Base-by-base conservation (phyloP, 2,888 invertebrate species). In the Lamellibrachia columna region DNA sequence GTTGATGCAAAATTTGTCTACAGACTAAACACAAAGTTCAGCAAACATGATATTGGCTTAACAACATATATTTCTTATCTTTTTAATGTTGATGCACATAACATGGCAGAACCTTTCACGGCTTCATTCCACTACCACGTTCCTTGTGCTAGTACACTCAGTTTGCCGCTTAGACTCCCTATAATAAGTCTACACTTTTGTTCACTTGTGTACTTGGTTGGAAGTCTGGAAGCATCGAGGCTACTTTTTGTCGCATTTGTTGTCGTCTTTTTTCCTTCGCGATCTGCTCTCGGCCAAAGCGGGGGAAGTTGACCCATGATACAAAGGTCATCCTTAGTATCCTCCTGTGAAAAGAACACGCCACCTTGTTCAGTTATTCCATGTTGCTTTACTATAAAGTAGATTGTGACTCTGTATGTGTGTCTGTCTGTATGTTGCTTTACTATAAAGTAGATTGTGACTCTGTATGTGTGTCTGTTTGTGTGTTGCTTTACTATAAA, bases 141-240 rank as follows among this genome's bases (percentile, higher is more conserved):
- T 75, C 75, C n/a, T 75, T 75, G 75, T 75, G 75, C 75, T 11
- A 75, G 75, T 15, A 22, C 0, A 15, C 75, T 22, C 15, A 55
- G 55, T 55, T 55, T 55, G 55, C 9, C 55, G n/a, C 22, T 15
- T 15, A 75, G 15, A 11, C 75, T 75, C 22, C 22, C n/a, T 22
- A 75, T 75, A 75, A 75, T 2, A 75, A 75, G 75, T 75, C 22
- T n/a, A 75, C n/a, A n/a, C 75, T 75, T 75, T 75, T 75, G 75
- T 75, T 75, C 15, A 75, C 75, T 75, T 11, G 75, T 22, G 75
- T 22, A 75, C 75, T 75, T 11, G 92, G 91, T 7, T 94, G 93
- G 90, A 95, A 96, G 93, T 96, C 96, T 7, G 96, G 96, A 52
- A 96, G 94, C 55, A 96, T 93, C 11, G 95, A 93, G 6, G 96